A percentile compares a stretch with the other conserved stretches of the same genome.
These are phyloP conservation scores for Lepeophtheirus salmonis DNA, from an alignment of 1,140 invertebrate genomes.

Conservation along the genomic window DNA sequence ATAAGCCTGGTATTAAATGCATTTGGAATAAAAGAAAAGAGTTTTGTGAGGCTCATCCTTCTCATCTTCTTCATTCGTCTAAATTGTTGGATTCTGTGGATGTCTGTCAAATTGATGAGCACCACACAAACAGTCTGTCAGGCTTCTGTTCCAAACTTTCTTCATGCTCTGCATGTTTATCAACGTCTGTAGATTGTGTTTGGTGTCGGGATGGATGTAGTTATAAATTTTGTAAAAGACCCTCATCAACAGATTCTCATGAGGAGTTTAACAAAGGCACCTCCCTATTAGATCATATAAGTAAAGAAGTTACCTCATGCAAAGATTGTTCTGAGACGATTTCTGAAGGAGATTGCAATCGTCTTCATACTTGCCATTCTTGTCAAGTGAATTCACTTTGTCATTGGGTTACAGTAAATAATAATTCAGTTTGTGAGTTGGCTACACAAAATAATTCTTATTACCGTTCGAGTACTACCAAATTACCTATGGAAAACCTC, in stretches of 20 bases:
- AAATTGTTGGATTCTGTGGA: neutral
- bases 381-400: neutral
- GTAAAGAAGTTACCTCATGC: too few relatives aligned
- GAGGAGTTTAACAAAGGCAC: too few relatives aligned
- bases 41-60: conserved; percentile 38
- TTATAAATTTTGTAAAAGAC: neutral
- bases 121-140: conserved; percentile 1
- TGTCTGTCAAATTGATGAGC: neutral
- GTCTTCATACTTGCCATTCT: conserved; percentile 10
- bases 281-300: neutral
- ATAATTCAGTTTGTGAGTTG: neutral
- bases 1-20: conserved; percentile 52
- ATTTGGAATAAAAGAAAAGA: conserved; percentile 48
- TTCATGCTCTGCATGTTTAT: conserved; percentile 53
- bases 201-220: conserved; percentile 45
- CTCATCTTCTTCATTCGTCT: neutral
- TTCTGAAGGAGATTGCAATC: neutral
- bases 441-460: too few relatives aligned
- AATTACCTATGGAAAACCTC: neutral
- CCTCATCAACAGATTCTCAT: too few relatives aligned
- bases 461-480: too few relatives aligned
- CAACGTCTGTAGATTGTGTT: conserved; percentile 50
- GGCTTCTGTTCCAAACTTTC: too few relatives aligned
- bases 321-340: neutral
- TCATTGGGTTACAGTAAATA: neutral